Conservation (phyloP, 2,797 vertebrate genomes). For the Characodon lateralis region DNA sequence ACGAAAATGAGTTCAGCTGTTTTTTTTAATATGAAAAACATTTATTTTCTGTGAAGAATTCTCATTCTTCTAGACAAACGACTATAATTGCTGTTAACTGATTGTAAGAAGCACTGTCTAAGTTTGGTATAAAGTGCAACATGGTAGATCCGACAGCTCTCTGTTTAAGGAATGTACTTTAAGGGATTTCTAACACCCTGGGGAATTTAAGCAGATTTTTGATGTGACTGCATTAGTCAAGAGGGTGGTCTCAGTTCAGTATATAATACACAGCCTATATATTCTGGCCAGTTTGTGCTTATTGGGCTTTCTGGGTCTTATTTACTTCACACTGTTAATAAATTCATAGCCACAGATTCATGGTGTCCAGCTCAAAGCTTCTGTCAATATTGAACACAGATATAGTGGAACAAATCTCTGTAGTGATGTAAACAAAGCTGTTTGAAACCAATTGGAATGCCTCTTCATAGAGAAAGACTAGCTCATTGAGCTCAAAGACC, state of each 20-base stretch:
- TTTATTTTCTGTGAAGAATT: slow-evolving; percentile 9
- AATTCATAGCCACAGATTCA: neutral
- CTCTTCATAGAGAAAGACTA: neutral
- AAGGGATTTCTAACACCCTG: neutral
- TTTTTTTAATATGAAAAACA: neutral
- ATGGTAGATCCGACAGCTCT: neutral
- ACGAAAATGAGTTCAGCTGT: neutral
- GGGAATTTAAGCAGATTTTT: neutral
- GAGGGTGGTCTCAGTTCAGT: neutral
- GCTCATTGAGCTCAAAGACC: neutral
- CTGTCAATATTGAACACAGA: neutral
- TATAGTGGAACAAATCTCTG: neutral
- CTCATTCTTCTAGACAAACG: neutral
- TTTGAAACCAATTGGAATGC: slow-evolving; percentile 6
- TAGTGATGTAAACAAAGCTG: slow-evolving; percentile 6
- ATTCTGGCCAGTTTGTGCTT: neutral
- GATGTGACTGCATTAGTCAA: neutral
- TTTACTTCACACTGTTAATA: neutral
- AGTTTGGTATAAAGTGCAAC: neutral
- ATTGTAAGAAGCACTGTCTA: neutral
- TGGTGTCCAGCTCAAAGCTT: neutral
- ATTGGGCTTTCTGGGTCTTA: neutral
- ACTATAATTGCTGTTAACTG: neutral
- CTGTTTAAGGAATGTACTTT: neutral
- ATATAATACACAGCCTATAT: neutral